Conservation (phyloP, 2,113 vertebrate genomes). For the Vimba vimba region DNA sequence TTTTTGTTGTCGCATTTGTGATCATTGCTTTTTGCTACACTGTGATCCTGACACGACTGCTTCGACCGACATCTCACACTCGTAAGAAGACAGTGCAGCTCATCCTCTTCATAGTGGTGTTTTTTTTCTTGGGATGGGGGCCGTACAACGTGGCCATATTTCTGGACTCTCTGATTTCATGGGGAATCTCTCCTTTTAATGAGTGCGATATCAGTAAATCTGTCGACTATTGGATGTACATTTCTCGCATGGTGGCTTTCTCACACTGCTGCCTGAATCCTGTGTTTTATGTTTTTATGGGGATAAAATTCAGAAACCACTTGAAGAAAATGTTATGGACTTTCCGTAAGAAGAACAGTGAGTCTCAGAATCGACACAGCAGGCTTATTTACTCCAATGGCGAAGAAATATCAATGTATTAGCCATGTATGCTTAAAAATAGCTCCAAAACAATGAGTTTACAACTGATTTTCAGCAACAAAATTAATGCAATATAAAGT, state of each 20-base stretch:
- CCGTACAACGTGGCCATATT: slow-evolving; percentile 88
- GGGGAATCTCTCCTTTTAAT: not conserved
- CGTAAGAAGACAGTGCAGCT: slow-evolving; percentile 85
- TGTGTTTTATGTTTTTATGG: slow-evolving; percentile 89
- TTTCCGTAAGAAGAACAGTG: slow-evolving; percentile 33
- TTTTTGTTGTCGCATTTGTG: slow-evolving; percentile 80
- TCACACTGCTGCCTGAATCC: slow-evolving; percentile 95
- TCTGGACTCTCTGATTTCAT: slow-evolving; percentile 66
- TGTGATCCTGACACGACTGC: slow-evolving; percentile 81
- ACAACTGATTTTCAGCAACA: not conserved
- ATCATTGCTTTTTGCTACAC: slow-evolving; percentile 84
- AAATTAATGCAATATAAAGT: not conserved
- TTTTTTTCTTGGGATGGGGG: slow-evolving; percentile 90
- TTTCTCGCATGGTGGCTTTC: slow-evolving; percentile 83
- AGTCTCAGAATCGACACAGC: slow-evolving; percentile 31
- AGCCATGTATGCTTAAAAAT: not conserved
- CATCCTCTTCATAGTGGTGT: slow-evolving; percentile 84
- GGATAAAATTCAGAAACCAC: slow-evolving; percentile 90
- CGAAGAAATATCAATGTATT: slow-evolving; percentile 68
- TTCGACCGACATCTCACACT: slow-evolving; percentile 74
- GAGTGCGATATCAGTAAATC: slow-evolving; percentile 60
- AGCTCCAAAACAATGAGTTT: not conserved
- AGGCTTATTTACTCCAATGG: slow-evolving; percentile 63
- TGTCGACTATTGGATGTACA: slow-evolving; percentile 67
- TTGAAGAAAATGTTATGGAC: slow-evolving; percentile 73